A percentile compares a stretch with the other conserved stretches of the same genome.
phyloP scores from a whole-genome alignment of 2,888 invertebrate genomes.

The Polyommatus iphigenia region DNA sequence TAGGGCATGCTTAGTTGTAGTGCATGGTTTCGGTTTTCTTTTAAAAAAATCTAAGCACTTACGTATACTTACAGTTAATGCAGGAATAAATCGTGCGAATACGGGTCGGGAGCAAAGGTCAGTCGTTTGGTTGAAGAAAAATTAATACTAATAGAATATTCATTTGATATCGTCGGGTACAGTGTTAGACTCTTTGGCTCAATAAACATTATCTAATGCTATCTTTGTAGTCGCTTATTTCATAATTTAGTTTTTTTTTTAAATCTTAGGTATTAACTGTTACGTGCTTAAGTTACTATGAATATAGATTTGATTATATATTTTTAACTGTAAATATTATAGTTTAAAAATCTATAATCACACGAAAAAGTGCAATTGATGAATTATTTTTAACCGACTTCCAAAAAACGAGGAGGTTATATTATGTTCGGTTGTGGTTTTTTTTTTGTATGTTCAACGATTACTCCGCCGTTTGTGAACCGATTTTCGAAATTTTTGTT shows the following conservation, averaged over 20 bases:
- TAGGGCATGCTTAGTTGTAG: background rate
- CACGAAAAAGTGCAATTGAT: background rate
- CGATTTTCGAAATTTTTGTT: too few relatives aligned
- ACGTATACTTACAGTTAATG: background rate
- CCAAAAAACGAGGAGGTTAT: too few relatives aligned
- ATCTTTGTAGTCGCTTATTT: background rate
- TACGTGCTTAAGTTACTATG: too few relatives aligned
- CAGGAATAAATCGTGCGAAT: constrained; percentile 8
- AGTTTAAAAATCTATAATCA: too few relatives aligned
- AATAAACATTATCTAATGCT: background rate
- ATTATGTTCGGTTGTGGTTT: too few relatives aligned
- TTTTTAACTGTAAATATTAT: too few relatives aligned
- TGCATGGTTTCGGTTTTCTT: background rate
- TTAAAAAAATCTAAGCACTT: background rate
- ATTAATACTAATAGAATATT: constrained; percentile 25
- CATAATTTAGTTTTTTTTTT: too few relatives aligned
- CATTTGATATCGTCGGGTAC: background rate
- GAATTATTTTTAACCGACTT: too few relatives aligned
- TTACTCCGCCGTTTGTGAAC: too few relatives aligned
- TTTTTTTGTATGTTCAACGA: too few relatives aligned
- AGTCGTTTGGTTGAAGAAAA: constrained; percentile 20
- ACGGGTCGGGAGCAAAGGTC: constrained; percentile 24
- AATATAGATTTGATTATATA: too few relatives aligned
- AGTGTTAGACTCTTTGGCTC: background rate
- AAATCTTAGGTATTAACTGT: too few relatives aligned